Evolutionary conservation across 1,140 invertebrate species (phyloP), one percentile per base, ranked within the genome.

Genomic region (Aphelinus certus): DNA sequence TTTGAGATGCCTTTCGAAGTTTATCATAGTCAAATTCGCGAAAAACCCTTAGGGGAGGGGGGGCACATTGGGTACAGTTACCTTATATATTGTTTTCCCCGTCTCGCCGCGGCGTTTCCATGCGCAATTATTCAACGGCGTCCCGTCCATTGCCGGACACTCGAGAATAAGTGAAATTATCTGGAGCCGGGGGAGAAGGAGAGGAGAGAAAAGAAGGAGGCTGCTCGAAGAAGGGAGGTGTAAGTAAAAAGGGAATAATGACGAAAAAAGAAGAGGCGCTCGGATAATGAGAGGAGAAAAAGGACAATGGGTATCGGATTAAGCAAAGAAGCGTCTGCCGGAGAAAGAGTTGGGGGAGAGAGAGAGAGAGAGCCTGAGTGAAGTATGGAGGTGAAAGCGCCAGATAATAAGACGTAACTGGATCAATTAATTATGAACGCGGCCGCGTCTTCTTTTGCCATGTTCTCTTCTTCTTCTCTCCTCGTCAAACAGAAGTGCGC

Each of bases 391-490:
- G 61, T 48, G 51, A 71, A 70, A 69, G 69, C 67, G 57, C 65
- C 69, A 71, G 46, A 69, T 75, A 56, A 64, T 64, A 69, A 69
- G 51, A 58, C 66, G 51, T 69, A 69, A 75, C 69, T 64, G 69
- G 61, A 69, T 64, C 73, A 69, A 75, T 63, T 75, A 75, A 75
- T 75, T 69, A 48, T 68, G 45, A 74, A 66, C 48, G n/a, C 10
- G 48, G 2, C 2, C 53, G 1, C 10, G 45, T 46, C 53, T 49
- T 60, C 58, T n/a, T 26, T 60, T 43, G 26, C 26, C 26, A 0
- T 26, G 26, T 26, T 26, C 26, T 43, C 42, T 60, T n/a, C 58
- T 7, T 60, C 58, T 60, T 26, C 9, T 26, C 4, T 43, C 58
- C 58, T 60, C 58, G 58, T 1, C 26, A 26, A 26, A 26, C 26